Percentiles rank a stretch among this genome's conserved stretches.
Conservation (phyloP, 92 coral and sea anemone genomes). For the Muricea muricata region DNA sequence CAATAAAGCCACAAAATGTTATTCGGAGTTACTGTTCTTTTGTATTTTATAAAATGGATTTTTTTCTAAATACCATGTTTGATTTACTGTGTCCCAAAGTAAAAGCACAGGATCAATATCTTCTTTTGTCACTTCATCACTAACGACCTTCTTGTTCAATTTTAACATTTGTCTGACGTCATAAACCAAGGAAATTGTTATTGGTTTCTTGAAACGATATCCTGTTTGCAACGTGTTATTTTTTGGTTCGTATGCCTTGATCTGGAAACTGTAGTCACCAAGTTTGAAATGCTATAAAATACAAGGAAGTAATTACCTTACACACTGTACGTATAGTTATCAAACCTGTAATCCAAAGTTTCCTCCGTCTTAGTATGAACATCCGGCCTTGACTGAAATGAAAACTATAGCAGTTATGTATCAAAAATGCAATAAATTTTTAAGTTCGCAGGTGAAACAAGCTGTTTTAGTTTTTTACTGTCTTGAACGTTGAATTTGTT, state of each 20-base stretch:
- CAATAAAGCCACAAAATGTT: too few species aligned
- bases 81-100: constrained; percentile 81
- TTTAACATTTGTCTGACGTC: constrained; percentile 89
- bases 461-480: too few species aligned
- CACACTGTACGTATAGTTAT: too few species aligned
- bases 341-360: too few species aligned
- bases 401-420: too few species aligned
- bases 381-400: too few species aligned
- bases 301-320: not conserved
- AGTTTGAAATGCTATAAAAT: constrained; percentile 91
- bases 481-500: too few species aligned
- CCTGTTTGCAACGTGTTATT: constrained; percentile 77
- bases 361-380: too few species aligned
- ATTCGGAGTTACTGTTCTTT: too few species aligned
- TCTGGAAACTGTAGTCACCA: constrained; percentile 96
- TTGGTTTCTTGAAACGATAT: constrained; percentile 82
- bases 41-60: too few species aligned
- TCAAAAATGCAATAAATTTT: too few species aligned
- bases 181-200: constrained; percentile 87
- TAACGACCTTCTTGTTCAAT: constrained; percentile 77
- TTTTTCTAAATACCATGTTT: constrained; percentile 91
- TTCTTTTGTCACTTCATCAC: constrained; percentile 71
- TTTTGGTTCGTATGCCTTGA: constrained; percentile 82
- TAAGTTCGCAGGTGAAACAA: too few species aligned
- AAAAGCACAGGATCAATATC: constrained; percentile 91